Percentiles rank a stretch among this genome's conserved stretches.
Evolutionary conservation across 1,140 invertebrate species (phyloP).

Genomic region (Gryllus bimaculatus): DNA sequence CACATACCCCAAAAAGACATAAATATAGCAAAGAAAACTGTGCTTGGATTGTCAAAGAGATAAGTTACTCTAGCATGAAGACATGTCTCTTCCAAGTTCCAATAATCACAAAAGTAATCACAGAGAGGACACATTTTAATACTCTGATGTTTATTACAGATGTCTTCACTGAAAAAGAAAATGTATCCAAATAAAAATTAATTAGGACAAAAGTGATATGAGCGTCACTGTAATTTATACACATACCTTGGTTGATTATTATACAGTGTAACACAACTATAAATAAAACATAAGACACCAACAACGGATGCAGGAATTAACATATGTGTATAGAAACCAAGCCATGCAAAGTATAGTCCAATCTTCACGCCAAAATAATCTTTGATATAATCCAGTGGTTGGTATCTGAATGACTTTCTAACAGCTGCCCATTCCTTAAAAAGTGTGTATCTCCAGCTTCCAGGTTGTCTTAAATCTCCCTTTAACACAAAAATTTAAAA

Average conservation of each 20-base stretch:
- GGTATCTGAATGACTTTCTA: conserved; percentile 69
- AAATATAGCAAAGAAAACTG: conserved; percentile 54
- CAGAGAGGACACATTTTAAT: conserved; percentile 78
- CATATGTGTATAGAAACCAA: conserved; percentile 93
- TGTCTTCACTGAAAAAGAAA: conserved; percentile 56
- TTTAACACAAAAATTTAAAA: conserved; percentile 27
- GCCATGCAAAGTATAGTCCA: conserved; percentile 86
- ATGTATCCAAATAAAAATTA: background rate
- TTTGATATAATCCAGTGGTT: conserved; percentile 79
- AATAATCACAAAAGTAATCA: conserved; percentile 77
- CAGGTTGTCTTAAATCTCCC: conserved; percentile 58
- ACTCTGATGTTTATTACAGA: conserved; percentile 55
- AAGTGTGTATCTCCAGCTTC: conserved; percentile 64
- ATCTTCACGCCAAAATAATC: conserved; percentile 87
- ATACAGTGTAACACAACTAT: conserved; percentile 63
- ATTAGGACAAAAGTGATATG: background rate
- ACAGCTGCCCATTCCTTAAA: conserved; percentile 80
- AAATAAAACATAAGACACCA: conserved; percentile 71
- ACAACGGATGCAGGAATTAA: conserved; percentile 77
- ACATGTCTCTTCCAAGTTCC: conserved; percentile 70
- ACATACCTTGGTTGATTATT: conserved; percentile 59
- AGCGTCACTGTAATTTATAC: background rate
- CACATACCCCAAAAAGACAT: conserved; percentile 51
- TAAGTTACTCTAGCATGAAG: conserved; percentile 46
- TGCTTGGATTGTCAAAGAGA: conserved; percentile 56